Conservation (phyloP, 2,113 vertebrate species). For the Cephalopholis sonnerati region DNA sequence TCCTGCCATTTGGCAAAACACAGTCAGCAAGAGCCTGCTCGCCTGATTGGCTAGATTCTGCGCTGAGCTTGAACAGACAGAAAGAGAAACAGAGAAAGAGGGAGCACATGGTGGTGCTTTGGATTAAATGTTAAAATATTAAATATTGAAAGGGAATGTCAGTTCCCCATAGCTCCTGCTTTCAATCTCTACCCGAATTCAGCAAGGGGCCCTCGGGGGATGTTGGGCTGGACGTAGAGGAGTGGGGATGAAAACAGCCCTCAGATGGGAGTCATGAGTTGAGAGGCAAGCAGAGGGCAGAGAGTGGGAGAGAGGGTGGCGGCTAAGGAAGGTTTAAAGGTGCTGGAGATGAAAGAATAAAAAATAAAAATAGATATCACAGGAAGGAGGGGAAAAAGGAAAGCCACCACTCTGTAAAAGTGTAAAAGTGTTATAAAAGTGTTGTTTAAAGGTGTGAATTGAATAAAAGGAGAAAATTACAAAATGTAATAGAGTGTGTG, state of each 20-base stretch:
- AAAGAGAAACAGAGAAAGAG: conserved; percentile 41
- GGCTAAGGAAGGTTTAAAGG: conserved; percentile 16
- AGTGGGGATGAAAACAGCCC: conserved; percentile 57
- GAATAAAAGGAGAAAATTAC: background rate
- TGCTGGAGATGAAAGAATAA: conserved; percentile 18
- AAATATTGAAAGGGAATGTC: conserved; percentile 74
- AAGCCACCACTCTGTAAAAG: background rate
- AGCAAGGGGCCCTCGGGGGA: conserved; percentile 50
- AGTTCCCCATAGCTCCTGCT: conserved; percentile 59
- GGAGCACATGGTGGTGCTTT: conserved; percentile 38
- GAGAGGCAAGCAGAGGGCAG: conserved; percentile 43
- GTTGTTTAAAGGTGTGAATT: background rate
- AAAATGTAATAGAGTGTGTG: background rate
- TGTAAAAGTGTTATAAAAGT: too few relatives aligned
- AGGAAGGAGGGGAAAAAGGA: background rate
- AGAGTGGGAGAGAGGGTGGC: conserved; percentile 17
- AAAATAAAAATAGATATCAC: conserved; percentile 17
- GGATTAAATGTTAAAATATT: conserved; percentile 74
- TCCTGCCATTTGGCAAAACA: conserved; percentile 4
- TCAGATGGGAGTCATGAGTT: conserved; percentile 55
- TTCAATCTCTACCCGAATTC: conserved; percentile 69
- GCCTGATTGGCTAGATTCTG: background rate
- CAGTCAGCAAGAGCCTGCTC: background rate
- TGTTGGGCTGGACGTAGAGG: conserved; percentile 50
- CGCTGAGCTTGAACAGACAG: conserved; percentile 11